Evolutionary conservation across 2,797 vertebrate genomes (phyloP), one percentile per base, ranked within the genome.

Genomic region (Orestias chungarensis): DNA sequence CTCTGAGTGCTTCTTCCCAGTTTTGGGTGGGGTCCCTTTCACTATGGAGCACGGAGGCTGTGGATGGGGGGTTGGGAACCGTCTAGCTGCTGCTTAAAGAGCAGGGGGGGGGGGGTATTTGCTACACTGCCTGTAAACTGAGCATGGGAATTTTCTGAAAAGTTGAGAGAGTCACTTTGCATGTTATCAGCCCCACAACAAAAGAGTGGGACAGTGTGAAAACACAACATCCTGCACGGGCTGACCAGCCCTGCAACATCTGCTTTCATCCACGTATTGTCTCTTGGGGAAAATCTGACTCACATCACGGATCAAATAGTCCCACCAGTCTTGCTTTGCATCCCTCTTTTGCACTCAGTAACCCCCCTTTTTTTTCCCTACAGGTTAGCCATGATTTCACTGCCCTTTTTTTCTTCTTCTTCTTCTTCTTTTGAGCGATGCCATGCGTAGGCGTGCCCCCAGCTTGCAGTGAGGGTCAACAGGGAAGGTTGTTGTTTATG

Each of bases 11-110:
- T 70, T 76, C 80, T 75, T 86, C 66, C 66, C 73, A 78, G 80
- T 87, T 86, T 86, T 90, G 91, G 89, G 91, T 91, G 90, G 88
- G 90, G 92, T 91, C 85, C 82, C 74, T 86, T 76, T 82, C 61
- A 42, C 76, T 87, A 86, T 81, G 79, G 72, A 80, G 74, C 76
- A 76, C 76, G 78, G 71, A 66, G 71, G 70, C 47, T 71, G 74
- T 84, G 25, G 67, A 68, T 68, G 82, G 75, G 89, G 87, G 85
- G 88, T 78, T 76, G 87, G 84, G 77, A 79, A 82, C 66, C 54
- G 49, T 73, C 8, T 64, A 64, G 76, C 71, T 49, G 82, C 76
- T 77, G 86, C 82, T 88, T 79, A 81, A 85, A 86, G 78, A 79
- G 77, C 73, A 55, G 70, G 66, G 70, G 77, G 64, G 76, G 75